These are phyloP conservation scores for Neotoxoptera formosana DNA, from an alignment of 1,140 invertebrate species.

Conservation along the genomic window DNA sequence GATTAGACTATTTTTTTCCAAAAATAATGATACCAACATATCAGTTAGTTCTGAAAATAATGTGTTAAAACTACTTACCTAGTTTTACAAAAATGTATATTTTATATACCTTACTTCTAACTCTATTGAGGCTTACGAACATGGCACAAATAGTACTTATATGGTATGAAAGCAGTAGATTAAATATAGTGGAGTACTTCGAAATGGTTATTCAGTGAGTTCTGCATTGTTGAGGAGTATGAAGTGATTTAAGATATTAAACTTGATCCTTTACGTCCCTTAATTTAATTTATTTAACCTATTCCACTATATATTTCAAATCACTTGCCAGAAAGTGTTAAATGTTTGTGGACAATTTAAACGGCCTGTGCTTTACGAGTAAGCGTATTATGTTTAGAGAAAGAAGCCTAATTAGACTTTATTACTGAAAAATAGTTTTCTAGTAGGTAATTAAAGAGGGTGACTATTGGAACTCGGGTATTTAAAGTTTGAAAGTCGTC, in stretches of 20 bases:
- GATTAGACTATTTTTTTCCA: neutral
- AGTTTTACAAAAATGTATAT: neutral
- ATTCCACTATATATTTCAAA: neutral
- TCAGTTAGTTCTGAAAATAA: neutral
- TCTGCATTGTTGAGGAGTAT: neutral
- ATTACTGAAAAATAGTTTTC: neutral
- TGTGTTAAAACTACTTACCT: neutral
- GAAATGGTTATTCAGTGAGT: neutral
- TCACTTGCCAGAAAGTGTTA: neutral
- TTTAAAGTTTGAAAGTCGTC: neutral
- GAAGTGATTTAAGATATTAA: constrained; percentile 14
- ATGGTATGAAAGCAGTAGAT: neutral
- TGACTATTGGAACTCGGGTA: neutral
- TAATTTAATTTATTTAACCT: neutral
- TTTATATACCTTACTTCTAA: no score
- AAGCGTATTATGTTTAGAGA: neutral
- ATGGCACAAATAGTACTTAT: neutral
- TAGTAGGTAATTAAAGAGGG: neutral
- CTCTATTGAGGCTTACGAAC: neutral
- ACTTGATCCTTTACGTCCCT: neutral
- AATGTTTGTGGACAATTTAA: neutral
- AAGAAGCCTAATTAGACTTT: neutral
- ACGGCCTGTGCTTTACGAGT: neutral
- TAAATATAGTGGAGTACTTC: neutral
- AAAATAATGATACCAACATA: neutral